Evolutionary conservation across 2,797 vertebrate genomes (phyloP).

Genomic region (Knipowitschia caucasica): DNA sequence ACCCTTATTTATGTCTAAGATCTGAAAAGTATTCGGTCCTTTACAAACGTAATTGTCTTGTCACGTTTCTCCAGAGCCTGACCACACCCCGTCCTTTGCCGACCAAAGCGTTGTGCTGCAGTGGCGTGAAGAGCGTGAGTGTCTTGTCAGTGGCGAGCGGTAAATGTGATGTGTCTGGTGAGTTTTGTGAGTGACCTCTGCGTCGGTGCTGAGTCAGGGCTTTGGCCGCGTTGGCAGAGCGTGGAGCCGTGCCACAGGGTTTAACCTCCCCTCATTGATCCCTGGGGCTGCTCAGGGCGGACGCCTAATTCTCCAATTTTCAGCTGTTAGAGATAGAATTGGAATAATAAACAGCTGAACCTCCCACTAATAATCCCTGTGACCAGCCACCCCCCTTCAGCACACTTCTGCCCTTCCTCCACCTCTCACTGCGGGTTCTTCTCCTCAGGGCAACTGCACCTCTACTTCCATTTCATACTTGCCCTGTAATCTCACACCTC

Average conservation of each 20-base stretch:
- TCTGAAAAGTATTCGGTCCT: no score
- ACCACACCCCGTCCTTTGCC: not conserved
- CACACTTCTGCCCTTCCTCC: slow-evolving; percentile 50
- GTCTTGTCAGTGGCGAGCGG: slow-evolving; percentile 70
- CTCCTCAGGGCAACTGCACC: slow-evolving; percentile 64
- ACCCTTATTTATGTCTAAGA: no score
- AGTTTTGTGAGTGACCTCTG: slow-evolving; percentile 68
- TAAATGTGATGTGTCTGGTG: slow-evolving; percentile 74
- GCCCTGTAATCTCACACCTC: slow-evolving; percentile 66
- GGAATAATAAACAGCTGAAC: slow-evolving; percentile 85
- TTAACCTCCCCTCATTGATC: slow-evolving; percentile 75
- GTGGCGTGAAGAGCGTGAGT: slow-evolving; percentile 47
- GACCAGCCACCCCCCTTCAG: slow-evolving; percentile 19
- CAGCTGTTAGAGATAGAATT: slow-evolving; percentile 83
- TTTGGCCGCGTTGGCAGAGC: slow-evolving; percentile 48
- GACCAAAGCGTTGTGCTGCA: not conserved
- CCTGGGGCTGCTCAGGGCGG: slow-evolving; percentile 63
- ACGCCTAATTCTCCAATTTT: slow-evolving; percentile 81
- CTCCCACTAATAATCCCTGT: slow-evolving; percentile 76
- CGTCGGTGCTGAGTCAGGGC: slow-evolving; percentile 60
- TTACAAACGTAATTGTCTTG: not conserved
- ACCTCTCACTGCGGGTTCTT: slow-evolving; percentile 35
- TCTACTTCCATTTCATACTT: slow-evolving; percentile 67
- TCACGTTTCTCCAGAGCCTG: not conserved
- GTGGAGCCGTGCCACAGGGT: slow-evolving; percentile 64